A percentile compares a stretch with the other conserved stretches of the same genome.
These are phyloP conservation scores for Puma concolor DNA, from an alignment of 2,113 vertebrate species.

Conservation along the genomic window DNA sequence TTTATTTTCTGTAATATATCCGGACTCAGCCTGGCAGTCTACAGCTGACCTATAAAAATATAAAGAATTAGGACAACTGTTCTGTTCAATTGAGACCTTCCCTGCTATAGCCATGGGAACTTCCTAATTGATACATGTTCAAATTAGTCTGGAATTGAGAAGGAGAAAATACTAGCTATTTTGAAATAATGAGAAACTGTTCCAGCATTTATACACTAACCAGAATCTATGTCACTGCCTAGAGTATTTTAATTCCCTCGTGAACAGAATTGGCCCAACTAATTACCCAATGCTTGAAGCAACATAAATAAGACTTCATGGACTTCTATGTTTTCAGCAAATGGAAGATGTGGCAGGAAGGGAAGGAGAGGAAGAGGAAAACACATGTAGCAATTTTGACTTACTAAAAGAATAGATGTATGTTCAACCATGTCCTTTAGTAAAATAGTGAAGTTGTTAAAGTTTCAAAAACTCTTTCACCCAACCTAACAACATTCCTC, in stretches of 20 bases:
- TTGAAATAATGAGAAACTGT: conserved; percentile 62
- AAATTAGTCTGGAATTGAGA: conserved; percentile 64
- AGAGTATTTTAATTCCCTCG: conserved; percentile 43
- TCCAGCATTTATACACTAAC: conserved; percentile 8
- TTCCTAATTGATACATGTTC: conserved; percentile 60
- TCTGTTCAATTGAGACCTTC: conserved; percentile 57
- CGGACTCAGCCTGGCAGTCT: neutral
- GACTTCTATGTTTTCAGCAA: conserved; percentile 36
- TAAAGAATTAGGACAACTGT: conserved; percentile 57
- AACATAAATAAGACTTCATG: conserved; percentile 48
- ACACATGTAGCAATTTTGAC: neutral
- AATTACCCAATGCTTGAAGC: conserved; percentile 49
- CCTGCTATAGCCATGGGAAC: neutral
- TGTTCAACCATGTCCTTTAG: neutral
- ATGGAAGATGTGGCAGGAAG: neutral
- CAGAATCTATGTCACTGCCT: neutral
- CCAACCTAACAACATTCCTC: neutral
- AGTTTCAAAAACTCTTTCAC: neutral
- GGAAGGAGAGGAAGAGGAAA: neutral
- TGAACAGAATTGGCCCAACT: conserved; percentile 54
- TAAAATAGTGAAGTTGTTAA: neutral
- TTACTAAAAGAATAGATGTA: neutral
- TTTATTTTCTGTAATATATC: conserved; percentile 46
- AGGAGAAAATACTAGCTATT: conserved; percentile 39
- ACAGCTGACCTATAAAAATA: conserved; percentile 24